phyloP scores from a whole-genome alignment of 2,888 invertebrate species.

The Campoplex nolae region DNA sequence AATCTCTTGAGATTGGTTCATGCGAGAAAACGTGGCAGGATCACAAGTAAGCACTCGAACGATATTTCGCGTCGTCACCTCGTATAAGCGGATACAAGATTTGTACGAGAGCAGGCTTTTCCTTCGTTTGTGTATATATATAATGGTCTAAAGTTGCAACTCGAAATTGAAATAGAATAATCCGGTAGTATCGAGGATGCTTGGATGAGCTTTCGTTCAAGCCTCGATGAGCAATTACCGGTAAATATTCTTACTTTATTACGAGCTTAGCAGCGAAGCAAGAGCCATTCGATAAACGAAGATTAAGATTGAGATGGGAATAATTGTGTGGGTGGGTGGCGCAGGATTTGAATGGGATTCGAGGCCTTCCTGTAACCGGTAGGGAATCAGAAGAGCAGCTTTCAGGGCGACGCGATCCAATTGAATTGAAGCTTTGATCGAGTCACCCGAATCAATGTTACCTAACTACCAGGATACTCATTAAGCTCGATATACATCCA shows the following conservation, averaged over 20 bases:
- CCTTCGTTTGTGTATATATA: background rate
- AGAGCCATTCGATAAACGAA: slow-evolving; percentile 30
- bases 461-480: slow-evolving; percentile 18
- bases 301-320: slow-evolving; percentile 49
- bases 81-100: slow-evolving; percentile 24
- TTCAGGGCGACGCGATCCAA: slow-evolving; percentile 32
- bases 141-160: background rate
- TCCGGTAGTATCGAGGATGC: slow-evolving; percentile 11
- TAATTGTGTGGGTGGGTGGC: background rate
- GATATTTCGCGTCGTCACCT: slow-evolving; percentile 22
- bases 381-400: slow-evolving; percentile 27
- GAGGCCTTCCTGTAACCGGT: slow-evolving; percentile 27
- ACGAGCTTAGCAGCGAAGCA: background rate
- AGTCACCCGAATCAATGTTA: slow-evolving; percentile 4
- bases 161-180: slow-evolving; percentile 54
- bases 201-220: slow-evolving; percentile 24
- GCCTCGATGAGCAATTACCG: slow-evolving; percentile 21
- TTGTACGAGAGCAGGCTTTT: slow-evolving; percentile 16
- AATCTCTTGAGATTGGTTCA: slow-evolving; percentile 45
- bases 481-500: slow-evolving; percentile 17
- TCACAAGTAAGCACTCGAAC: background rate
- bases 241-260: slow-evolving; percentile 45
- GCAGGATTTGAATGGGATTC: slow-evolving; percentile 24
- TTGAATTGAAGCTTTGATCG: slow-evolving; percentile 37
- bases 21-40: slow-evolving; percentile 28